Percentiles rank a stretch among this genome's conserved stretches.
phyloP scores from a whole-genome alignment of 2,797 vertebrate genomes.

The Acanthurus leucopareius region DNA sequence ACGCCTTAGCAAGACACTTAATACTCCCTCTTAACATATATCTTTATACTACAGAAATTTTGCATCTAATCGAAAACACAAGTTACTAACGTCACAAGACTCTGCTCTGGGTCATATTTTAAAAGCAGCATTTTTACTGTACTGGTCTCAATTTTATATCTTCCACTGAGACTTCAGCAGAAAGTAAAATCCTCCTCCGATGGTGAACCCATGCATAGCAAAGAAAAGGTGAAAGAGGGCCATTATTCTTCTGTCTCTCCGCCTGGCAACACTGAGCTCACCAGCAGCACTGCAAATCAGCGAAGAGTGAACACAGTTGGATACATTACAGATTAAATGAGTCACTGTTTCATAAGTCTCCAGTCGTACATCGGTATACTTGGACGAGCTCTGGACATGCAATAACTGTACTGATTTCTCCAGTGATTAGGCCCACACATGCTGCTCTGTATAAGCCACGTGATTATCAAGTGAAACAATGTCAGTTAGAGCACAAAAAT shows the following conservation, averaged over 20 bases:
- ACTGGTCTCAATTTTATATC: slow-evolving; percentile 33
- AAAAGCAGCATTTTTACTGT: slow-evolving; percentile 17
- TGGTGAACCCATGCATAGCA: slow-evolving; percentile 29
- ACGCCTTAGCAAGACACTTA: not conserved
- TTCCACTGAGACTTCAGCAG: slow-evolving; percentile 19
- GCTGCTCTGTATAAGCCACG: slow-evolving; percentile 28
- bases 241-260: slow-evolving; percentile 37
- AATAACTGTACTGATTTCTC: slow-evolving; percentile 16
- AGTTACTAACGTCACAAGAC: not conserved
- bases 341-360: slow-evolving; percentile 52
- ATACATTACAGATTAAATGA: slow-evolving; percentile 50
- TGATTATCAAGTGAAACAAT: slow-evolving; percentile 45
- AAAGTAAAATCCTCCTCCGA: slow-evolving; percentile 36
- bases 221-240: slow-evolving; percentile 54
- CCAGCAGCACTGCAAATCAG: slow-evolving; percentile 48
- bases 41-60: not conserved
- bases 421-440: slow-evolving; percentile 4
- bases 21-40: not conserved
- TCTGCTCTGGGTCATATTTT: slow-evolving; percentile 17
- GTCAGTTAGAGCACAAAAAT: slow-evolving; percentile 23
- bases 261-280: slow-evolving; percentile 66
- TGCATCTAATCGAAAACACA: not conserved
- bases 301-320: slow-evolving; percentile 44
- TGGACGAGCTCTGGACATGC: slow-evolving; percentile 29
- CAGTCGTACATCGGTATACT: slow-evolving; percentile 19